Conservation (phyloP, 2,113 vertebrate genomes). For the Notechis scutatus region DNA sequence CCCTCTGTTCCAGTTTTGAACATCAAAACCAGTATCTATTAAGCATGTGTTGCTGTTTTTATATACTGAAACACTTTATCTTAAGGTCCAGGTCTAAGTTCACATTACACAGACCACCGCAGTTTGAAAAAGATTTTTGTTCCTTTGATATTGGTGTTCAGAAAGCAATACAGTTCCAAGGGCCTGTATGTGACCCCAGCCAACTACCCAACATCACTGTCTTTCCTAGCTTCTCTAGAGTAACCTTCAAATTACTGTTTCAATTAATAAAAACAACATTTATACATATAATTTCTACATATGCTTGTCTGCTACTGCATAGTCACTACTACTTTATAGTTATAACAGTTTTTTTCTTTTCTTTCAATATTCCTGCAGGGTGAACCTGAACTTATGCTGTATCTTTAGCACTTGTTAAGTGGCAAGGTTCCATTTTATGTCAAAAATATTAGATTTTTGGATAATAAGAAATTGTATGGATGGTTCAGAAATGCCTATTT, state of each 20-base stretch:
- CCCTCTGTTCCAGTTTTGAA: background rate
- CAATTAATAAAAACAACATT: background rate
- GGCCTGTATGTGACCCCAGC: background rate
- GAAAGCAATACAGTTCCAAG: background rate
- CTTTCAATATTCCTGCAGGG: background rate
- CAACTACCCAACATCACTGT: background rate
- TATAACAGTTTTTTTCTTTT: background rate
- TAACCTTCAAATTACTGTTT: background rate
- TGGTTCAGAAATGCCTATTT: background rate
- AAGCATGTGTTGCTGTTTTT: background rate
- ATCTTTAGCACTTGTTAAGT: background rate
- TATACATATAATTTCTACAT: background rate
- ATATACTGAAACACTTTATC: background rate
- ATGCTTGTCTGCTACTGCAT: background rate
- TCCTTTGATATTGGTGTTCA: background rate
- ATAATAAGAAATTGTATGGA: background rate
- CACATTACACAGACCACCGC: background rate
- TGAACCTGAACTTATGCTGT: background rate
- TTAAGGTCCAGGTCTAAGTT: background rate
- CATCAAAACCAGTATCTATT: background rate
- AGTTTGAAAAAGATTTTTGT: background rate
- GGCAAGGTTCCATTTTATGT: background rate
- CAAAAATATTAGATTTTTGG: background rate
- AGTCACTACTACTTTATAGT: background rate
- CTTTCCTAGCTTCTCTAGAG: background rate